Evolutionary conservation across 2,888 invertebrate species (phyloP), one percentile per base, ranked within the genome.

Genomic region (Stenoptilia bipunctidactyla): DNA sequence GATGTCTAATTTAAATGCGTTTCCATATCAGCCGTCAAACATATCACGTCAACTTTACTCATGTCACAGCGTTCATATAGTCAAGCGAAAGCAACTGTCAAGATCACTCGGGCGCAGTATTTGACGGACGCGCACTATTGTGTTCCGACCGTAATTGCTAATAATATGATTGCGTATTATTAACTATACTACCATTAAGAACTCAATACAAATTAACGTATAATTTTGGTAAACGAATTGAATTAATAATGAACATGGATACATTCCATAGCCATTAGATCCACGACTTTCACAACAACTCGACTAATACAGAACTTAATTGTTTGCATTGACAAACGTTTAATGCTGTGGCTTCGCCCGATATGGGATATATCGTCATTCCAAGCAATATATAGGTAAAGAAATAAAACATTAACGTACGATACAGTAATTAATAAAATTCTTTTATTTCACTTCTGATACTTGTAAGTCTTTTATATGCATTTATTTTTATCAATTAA

Each of bases 141-240:
- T 68, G 61, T 56, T 52, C 48, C 50, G 48, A 59, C 55, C 51
- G 54, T 65, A 55, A 73, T 74, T 67, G 74, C 71, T 79, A 74
- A 75, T 75, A 76, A 74, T 69, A 68, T 55, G 50, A 63, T 62
- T 73, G 69, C 71, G n/a, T 30, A 30, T 30, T 30, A 30, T 30
- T 30, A 30, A 30, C 30, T 12, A 20, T 20, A 20, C 4, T 30
- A 30, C 30, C 47, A 44, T 49, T 50, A 42, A n/a, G 4, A 20
- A 8, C 20, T 20, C 20, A 20, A 20, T 20, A 41, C 44, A 52
- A 54, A 55, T 55, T 52, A 44, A 50, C 44, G 43, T 51, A 49
- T 50, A 53, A 58, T 58, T 52, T 54, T 47, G 44, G 41, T 42
- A 38, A 48, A 42, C 40, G 45, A 41, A 44, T 36, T 35, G 13